Evolutionary conservation across 2,888 invertebrate species (phyloP).

Genomic region (Eurytoma californica): DNA sequence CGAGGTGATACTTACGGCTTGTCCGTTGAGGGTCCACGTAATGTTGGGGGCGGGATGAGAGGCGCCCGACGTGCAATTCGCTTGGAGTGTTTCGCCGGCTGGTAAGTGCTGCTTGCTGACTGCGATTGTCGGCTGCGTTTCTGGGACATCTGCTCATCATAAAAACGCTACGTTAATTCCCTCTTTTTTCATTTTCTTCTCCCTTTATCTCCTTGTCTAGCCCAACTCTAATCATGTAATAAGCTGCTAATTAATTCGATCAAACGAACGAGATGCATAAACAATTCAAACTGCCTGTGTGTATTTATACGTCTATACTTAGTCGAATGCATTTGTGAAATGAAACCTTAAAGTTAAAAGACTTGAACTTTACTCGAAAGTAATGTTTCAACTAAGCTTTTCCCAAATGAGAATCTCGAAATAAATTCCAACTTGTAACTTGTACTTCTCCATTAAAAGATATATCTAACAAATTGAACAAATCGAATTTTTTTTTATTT

Average conservation of each 20-base stretch:
- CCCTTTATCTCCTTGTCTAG: not conserved
- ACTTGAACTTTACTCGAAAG: slow-evolving; percentile 23
- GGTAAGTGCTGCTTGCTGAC: slow-evolving; percentile 69
- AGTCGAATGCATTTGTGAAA: slow-evolving; percentile 36
- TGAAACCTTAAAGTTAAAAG: slow-evolving; percentile 44
- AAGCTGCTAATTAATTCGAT: slow-evolving; percentile 22
- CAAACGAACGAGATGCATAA: not conserved
- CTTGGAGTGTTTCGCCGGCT: slow-evolving; percentile 69
- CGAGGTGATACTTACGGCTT: slow-evolving; percentile 68
- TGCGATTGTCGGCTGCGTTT: slow-evolving; percentile 69
- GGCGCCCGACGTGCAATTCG: slow-evolving; percentile 72
- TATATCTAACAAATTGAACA: slow-evolving; percentile 20
- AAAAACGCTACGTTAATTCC: slow-evolving; percentile 39
- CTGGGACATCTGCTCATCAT: slow-evolving; percentile 69
- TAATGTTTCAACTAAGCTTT: slow-evolving; percentile 36
- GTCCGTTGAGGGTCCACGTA: slow-evolving; percentile 72
- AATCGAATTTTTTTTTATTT: too few relatives aligned
- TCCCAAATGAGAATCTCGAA: slow-evolving; percentile 42
- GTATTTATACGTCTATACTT: slow-evolving; percentile 5
- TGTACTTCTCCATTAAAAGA: not conserved
- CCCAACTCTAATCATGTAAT: slow-evolving; percentile 20
- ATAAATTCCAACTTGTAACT: slow-evolving; percentile 37
- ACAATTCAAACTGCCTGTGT: not conserved
- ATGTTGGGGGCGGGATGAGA: slow-evolving; percentile 71
- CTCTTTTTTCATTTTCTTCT: not conserved